Base-by-base conservation (phyloP, 2,797 vertebrate genomes). In the Hemibagrus guttatus region DNA sequence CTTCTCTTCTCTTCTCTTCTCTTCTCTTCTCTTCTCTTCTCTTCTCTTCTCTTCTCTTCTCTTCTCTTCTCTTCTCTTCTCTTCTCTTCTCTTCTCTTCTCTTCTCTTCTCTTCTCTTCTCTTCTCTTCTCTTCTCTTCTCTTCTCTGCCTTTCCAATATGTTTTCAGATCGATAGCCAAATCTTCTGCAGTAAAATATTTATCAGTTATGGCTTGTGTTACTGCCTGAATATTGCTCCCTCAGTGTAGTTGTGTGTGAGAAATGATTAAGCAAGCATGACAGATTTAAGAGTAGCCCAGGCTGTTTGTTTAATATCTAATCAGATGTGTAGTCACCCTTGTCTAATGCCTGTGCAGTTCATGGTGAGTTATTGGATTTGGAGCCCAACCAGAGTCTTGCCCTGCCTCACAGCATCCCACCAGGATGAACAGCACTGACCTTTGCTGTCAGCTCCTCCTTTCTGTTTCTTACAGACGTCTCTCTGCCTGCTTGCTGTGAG, bases 291-390 rank as follows among this genome's bases (percentile, higher is more conserved):
- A 86, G 85, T 28, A 31, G 69, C 19, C 42, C 68, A 31, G 23
- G 46, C 42, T 80, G 52, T 85, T 58, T 86, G 78, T 84, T 78
- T 86, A 72, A 76, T 68, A 83, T 83, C 80, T 83, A 72, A 83
- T 63, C 76, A 88, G 46, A 46, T 84, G 79, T 84, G 82, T 84
- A 88, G 59, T 86, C 85, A 82, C 66, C 79, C 85, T 23, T 64
- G 28, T 82, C 56, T 82, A 82, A 86, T 86, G 69, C 80, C 69
- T 78, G 31, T 88, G 84, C 88, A 80, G 71, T 83, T 89, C 61
- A 85, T 87, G 82, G 16, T 69, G 66, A 86, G 58, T 80, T 87
- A 83, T 90, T 88, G 85, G 83, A 79, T 71, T 88, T 89, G 87
- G 83, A 90, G 59, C 28, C 76, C 31, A 63, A 86, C 87, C 86